phyloP scores from a whole-genome alignment of 92 coral and sea anemone genomes.

The Micromussa lordhowensis region DNA sequence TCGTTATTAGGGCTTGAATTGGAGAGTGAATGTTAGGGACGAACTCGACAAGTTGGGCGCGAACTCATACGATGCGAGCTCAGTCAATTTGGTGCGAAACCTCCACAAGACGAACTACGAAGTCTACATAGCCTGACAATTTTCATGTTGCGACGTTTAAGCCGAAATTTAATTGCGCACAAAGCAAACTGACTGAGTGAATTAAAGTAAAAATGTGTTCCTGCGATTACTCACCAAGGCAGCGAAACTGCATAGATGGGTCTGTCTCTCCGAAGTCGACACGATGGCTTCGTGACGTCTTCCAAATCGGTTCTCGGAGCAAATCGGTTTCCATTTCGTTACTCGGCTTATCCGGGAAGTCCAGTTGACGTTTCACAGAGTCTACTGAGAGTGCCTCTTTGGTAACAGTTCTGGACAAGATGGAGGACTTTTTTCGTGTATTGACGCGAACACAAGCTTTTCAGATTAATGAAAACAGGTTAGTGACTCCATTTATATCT shows the following conservation, averaged over 20 bases:
- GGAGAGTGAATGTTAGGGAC: no score
- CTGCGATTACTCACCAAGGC: slow-evolving; percentile 5
- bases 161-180: no score
- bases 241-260: not conserved
- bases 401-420: not conserved
- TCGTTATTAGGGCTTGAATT: no score
- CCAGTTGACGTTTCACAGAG: slow-evolving; percentile 5
- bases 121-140: no score
- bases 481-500: not conserved
- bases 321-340: not conserved
- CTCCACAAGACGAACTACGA: no score
- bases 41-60: no score
- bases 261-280: slow-evolving; percentile 23
- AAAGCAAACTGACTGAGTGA: no score
- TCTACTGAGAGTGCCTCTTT: not conserved
- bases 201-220: no score
- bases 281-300: not conserved
- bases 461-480: not conserved
- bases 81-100: no score
- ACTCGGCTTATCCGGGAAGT: slow-evolving; percentile 8
- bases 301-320: not conserved
- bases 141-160: no score
- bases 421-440: no score
- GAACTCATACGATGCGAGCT: no score
- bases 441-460: not conserved